phyloP scores from a whole-genome alignment of 2,113 vertebrate species.

The Pyxicephalus adspersus region DNA sequence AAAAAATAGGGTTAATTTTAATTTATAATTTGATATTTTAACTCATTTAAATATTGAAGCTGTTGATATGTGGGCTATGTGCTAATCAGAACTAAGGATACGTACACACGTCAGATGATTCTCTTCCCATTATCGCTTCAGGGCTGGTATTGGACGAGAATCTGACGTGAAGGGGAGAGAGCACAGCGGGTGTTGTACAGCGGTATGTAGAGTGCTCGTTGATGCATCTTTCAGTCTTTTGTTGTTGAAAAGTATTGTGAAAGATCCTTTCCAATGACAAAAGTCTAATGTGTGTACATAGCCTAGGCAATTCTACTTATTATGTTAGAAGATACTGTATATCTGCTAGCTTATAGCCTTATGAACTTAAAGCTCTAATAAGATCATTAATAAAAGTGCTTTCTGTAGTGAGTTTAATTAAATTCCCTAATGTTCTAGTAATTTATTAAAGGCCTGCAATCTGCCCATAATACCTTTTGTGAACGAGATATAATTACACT shows the following conservation, averaged over 20 bases:
- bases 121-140: no score
- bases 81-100: neutral
- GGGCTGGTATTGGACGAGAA: no score
- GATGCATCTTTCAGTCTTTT: no score
- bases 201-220: no score
- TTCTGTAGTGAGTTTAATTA: slow-evolving; percentile 56
- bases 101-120: no score
- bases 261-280: no score
- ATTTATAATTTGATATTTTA: neutral
- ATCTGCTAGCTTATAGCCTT: slow-evolving; percentile 39
- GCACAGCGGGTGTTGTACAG: no score
- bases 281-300: no score
- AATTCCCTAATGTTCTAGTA: slow-evolving; percentile 48
- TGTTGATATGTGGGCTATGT: neutral
- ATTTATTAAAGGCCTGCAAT: slow-evolving; percentile 49
- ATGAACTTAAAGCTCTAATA: slow-evolving; percentile 51
- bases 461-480: slow-evolving; percentile 43
- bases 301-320: neutral
- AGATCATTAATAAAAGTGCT: slow-evolving; percentile 56
- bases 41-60: neutral
- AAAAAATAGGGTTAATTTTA: no score
- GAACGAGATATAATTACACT: slow-evolving; percentile 53
- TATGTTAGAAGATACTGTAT: slow-evolving; percentile 30
- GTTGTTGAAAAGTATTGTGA: no score
- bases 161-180: no score